These are phyloP conservation scores for Xestia c-nigrum DNA, from an alignment of 2,888 invertebrate genomes.

Conservation along the genomic window DNA sequence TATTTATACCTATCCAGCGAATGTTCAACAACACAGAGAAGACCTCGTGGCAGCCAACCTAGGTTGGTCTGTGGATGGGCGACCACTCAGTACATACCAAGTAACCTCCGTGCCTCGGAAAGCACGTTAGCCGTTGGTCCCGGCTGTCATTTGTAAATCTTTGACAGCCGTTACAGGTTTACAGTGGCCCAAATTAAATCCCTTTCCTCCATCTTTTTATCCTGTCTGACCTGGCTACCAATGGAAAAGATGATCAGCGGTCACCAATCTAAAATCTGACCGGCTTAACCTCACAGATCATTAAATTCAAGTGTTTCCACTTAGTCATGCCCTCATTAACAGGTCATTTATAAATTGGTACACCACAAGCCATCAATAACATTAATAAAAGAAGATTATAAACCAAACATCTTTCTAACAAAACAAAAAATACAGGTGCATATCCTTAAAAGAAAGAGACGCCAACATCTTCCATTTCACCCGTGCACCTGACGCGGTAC, in stretches of 20 bases:
- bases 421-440: slow-evolving; percentile 55
- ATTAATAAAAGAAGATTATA: background rate
- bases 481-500: slow-evolving; percentile 76
- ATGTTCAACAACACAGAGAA: background rate
- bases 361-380: background rate
- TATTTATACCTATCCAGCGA: background rate
- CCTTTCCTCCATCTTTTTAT: background rate
- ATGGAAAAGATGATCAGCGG: background rate
- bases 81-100: too few relatives aligned
- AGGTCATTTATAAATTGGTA: background rate
- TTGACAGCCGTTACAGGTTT: too few relatives aligned
- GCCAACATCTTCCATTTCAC: slow-evolving; percentile 48
- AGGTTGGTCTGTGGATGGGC: too few relatives aligned
- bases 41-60: too few relatives aligned
- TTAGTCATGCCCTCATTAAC: too few relatives aligned
- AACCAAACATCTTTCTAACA: background rate
- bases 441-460: slow-evolving; percentile 54
- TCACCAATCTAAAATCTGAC: too few relatives aligned
- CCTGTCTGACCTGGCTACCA: background rate
- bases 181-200: too few relatives aligned
- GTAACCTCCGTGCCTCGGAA: too few relatives aligned
- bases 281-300: background rate
- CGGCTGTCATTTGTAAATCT: too few relatives aligned
- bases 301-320: background rate
- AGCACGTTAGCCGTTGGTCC: too few relatives aligned